Evolutionary conservation across 1,140 invertebrate genomes (phyloP).

Genomic region (Zaprionus nigranus): DNA sequence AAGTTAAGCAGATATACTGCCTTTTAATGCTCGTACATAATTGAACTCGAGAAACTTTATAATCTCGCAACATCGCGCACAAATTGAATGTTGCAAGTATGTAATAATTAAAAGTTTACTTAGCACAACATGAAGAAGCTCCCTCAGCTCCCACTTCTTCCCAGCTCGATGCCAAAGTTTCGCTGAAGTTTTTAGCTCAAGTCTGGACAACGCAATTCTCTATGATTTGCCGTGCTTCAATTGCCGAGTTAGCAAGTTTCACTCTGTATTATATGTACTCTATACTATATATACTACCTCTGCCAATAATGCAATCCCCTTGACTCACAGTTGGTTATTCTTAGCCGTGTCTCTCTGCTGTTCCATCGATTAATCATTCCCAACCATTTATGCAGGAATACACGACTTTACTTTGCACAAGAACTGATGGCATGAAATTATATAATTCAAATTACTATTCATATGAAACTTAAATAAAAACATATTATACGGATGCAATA

Average conservation of each 20-base stretch:
- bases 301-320: neutral
- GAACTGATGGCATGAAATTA: neutral
- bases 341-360: neutral
- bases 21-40: conserved; percentile 44
- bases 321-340: neutral
- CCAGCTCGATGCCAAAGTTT: conserved; percentile 47
- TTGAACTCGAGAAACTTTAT: conserved; percentile 74
- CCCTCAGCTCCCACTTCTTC: neutral
- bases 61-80: conserved; percentile 70
- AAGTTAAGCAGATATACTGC: conserved; percentile 3
- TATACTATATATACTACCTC: neutral
- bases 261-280: neutral
- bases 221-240: conserved; percentile 35
- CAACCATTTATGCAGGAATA: neutral
- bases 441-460: neutral
- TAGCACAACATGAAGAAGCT: conserved; percentile 25
- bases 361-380: neutral
- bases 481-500: neutral
- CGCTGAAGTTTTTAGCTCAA: conserved; percentile 63
- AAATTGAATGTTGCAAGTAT: conserved; percentile 75
- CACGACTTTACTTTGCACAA: neutral
- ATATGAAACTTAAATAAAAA: neutral
- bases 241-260: conserved; percentile 38
- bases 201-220: conserved; percentile 37
- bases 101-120: conserved; percentile 77